These are phyloP conservation scores for Danaus melanippus DNA, from an alignment of 1,140 invertebrate species.

Conservation along the genomic window DNA sequence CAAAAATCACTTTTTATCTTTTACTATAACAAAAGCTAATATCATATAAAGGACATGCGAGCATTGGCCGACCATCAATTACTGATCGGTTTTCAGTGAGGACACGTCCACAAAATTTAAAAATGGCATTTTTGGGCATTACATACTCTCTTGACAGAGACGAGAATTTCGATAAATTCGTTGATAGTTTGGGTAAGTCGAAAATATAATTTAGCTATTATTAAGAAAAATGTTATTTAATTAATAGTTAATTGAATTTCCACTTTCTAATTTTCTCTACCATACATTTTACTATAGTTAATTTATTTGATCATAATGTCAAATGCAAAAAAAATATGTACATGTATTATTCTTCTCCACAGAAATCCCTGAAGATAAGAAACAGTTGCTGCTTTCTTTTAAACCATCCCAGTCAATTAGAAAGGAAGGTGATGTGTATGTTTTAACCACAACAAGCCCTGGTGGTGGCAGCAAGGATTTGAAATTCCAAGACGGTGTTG, in stretches of 20 bases:
- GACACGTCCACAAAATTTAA: conserved; percentile 2
- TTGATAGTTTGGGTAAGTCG: conserved; percentile 27
- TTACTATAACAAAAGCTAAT: no score
- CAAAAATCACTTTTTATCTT: no score
- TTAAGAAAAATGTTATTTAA: no score
- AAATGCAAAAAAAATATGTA: conserved; percentile 1
- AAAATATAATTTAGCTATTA: neutral
- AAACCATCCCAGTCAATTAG: conserved; percentile 27
- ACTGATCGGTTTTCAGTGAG: no score
- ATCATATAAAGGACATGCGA: no score
- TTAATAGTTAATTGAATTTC: no score
- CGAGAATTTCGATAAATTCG: conserved; percentile 32
- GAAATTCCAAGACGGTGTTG: conserved; percentile 36
- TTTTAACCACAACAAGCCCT: conserved; percentile 13
- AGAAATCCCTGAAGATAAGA: conserved; percentile 30
- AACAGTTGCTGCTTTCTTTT: conserved; percentile 13
- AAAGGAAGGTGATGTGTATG: conserved; percentile 38
- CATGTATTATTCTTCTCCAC: conserved; percentile 3
- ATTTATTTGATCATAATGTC: conserved; percentile 1
- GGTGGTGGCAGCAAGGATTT: conserved; percentile 15
- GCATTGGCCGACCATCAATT: no score
- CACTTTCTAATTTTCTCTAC: neutral
- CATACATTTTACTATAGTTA: neutral
- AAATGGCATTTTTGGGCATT: conserved; percentile 34
- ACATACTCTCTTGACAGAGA: conserved; percentile 23